Evolutionary conservation across 1,140 invertebrate species (phyloP), one percentile per base, ranked within the genome.

Genomic region (Pararge aegeria): DNA sequence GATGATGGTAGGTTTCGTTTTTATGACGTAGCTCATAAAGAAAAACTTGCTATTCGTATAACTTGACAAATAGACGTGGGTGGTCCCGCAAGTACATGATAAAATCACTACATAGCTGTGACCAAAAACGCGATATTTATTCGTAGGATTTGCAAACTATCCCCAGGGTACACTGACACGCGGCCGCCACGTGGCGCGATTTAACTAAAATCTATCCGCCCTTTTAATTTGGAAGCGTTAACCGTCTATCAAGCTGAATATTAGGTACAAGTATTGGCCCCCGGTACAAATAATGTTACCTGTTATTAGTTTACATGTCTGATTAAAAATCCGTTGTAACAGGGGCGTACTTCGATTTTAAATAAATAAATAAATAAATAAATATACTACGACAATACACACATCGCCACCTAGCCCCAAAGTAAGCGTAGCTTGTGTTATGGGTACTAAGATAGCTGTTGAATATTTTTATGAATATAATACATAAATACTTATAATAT

Each of bases 121-220:
- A 61, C 68, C 61, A 64, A 58, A 55, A 61, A 70, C 55, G 55
- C 55, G 53, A 53, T 58, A 62, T 67, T 59, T 70, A 56, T 60
- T 52, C 53, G 37, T 50, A 37, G 52, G 61, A 51, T 70, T 50
- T 67, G 56, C 52, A 54, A 67, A 63, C 65, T 60, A 46, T 42
- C 55, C 62, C 40, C 52, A 40, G 10, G 44, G 63, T 52, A 9
- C 16, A 9, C n/a, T n/a, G 46, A n/a, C 68, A 60, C 68, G 66
- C 60, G 71, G 0, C 56, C 1, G 52, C 3, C 75, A 44, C 70
- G 74, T 70, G 74, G 24, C 63, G 4, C 56, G 69, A 71, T 75
- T 79, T 77, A 75, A 68, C 59, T 66, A 68, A 77, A 64, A 58
- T 64, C 55, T 64, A 65, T 55, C 65, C 57, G 65, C 60, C 65